Evolutionary conservation across 1,140 invertebrate species (phyloP), one percentile per base, ranked within the genome.

Genomic region (Ylistrum balloti): DNA sequence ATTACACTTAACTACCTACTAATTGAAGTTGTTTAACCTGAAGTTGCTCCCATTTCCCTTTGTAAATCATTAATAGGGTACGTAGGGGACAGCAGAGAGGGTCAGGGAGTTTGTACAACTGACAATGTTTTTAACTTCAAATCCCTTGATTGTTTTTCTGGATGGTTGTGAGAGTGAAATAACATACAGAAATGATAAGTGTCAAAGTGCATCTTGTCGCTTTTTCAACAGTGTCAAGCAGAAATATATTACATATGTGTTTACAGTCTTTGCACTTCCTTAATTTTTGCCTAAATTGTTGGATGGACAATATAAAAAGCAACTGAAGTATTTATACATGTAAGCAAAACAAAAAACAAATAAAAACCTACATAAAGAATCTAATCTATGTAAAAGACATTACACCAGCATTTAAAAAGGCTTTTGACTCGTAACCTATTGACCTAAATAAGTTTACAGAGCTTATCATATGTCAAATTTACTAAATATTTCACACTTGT

Each of bases 11-110:
- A 74, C 56, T n/a, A 74, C 56, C n/a, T 1, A 28, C 56, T 74
- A 74, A 74, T 74, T 74, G 56, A 28, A 74, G 56, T n/a, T 74
- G 56, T 74, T 74, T 74, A 74, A 74, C 56, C 56, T 11, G 0
- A 2, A 3, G 56, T 28, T 28, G 56, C 56, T 74, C n/a, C 56
- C 56, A 74, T 74, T 74, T 74, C 56, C 35, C 56, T 74, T 74
- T 28, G 56, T 74, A 28, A 74, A 74, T 74, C 56, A 74, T 17
- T 17, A 45, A 45, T n/a, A 45, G 17, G 41, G 41, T 9, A 45
- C 17, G 17, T 1, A 74, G 22, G 56, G 56, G 56, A 74, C 9
- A n/a, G 56, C n/a, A n/a, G n/a, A n/a, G n/a, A n/a, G n/a, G n/a
- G n/a, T n/a, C n/a, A 74, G 56, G 56, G 56, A 74, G 28, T 1